Percentiles rank a stretch among this genome's conserved stretches.
phyloP scores from a whole-genome alignment of 2,888 invertebrate species.

The Caradrina clavipalpis region DNA sequence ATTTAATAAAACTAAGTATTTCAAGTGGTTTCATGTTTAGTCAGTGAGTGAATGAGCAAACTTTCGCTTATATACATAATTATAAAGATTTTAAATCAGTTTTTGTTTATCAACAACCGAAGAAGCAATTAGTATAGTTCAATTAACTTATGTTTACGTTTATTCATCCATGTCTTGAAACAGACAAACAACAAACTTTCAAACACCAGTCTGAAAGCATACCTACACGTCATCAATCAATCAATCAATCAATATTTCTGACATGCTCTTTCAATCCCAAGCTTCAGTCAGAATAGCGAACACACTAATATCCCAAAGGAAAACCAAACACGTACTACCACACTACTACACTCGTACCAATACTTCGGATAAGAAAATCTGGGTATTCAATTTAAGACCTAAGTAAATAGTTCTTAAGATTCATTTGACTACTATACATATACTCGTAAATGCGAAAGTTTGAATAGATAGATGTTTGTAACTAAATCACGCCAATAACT shows the following conservation, averaged over 20 bases:
- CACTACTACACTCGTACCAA: background rate
- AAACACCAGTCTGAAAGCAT: constrained; percentile 21
- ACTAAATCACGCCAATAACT: too few relatives aligned
- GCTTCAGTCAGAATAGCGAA: background rate
- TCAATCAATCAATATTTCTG: constrained; percentile 35
- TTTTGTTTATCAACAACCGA: constrained; percentile 9
- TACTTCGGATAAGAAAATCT: background rate
- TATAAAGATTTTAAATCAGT: too few relatives aligned
- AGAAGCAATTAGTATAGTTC: background rate
- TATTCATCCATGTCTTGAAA: background rate
- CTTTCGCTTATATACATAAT: too few relatives aligned
- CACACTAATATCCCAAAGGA: constrained; percentile 14
- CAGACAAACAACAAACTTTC: constrained; percentile 5
- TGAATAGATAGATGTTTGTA: too few relatives aligned
- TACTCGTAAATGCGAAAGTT: too few relatives aligned
- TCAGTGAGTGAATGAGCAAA: too few relatives aligned
- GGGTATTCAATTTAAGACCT: background rate
- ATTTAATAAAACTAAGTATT: too few relatives aligned
- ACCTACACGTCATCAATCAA: constrained; percentile 28
- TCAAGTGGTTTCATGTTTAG: too few relatives aligned
- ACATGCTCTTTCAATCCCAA: constrained; percentile 28
- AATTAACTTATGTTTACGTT: constrained; percentile 12
- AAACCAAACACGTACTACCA: constrained; percentile 38
- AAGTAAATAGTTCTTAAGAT: too few relatives aligned
- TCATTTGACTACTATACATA: too few relatives aligned